phyloP scores from a whole-genome alignment of 2,113 vertebrate genomes.

The Smithornis capensis region DNA sequence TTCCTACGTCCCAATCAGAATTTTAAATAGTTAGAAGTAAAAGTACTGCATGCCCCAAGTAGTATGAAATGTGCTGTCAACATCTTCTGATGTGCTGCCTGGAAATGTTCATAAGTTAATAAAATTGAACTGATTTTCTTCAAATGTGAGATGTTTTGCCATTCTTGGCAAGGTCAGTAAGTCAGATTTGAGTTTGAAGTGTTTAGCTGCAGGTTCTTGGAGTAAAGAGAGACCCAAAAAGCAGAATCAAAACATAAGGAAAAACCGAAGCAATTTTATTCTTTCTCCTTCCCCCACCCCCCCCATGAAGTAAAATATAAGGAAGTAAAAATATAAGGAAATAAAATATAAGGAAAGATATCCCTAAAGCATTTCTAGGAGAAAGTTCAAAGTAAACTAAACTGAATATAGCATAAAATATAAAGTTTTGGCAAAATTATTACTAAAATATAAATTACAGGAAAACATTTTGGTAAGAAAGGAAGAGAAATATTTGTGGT shows the following conservation, averaged over 20 bases:
- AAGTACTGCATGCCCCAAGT: not conserved
- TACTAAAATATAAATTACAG: not conserved
- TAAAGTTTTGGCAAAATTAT: not conserved
- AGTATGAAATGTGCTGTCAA: not conserved
- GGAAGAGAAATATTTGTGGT: not conserved
- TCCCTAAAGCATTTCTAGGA: not conserved
- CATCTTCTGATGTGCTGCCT: not conserved
- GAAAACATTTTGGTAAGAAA: not conserved
- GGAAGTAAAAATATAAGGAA: not conserved
- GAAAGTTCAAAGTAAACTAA: not conserved
- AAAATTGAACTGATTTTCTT: not conserved
- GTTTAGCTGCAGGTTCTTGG: not conserved
- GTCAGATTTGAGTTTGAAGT: not conserved
- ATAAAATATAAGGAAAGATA: not conserved
- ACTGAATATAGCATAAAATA: not conserved
- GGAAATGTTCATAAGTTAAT: not conserved
- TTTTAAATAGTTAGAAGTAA: not conserved
- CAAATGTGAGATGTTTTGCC: not conserved
- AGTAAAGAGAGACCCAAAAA: not conserved
- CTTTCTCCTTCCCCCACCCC: not conserved
- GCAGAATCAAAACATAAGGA: not conserved
- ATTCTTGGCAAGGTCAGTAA: not conserved
- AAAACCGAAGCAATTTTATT: not conserved
- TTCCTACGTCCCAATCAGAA: not conserved
- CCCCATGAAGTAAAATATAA: not conserved